Conservation (phyloP, 2,113 vertebrate species). For the Periophthalmus modestus region DNA sequence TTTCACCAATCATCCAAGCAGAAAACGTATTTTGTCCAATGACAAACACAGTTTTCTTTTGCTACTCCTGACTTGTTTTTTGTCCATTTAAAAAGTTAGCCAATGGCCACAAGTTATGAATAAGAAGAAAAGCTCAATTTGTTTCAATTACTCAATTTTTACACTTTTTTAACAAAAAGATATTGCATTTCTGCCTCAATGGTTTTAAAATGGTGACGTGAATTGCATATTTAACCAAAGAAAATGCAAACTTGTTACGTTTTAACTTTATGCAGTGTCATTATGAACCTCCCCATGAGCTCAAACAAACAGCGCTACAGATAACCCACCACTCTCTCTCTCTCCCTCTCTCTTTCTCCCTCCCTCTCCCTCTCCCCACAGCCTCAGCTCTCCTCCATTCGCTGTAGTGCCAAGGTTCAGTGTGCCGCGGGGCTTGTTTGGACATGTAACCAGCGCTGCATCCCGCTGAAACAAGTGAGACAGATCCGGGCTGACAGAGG, state of each 20-base stretch:
- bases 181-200: not conserved
- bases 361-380: slow-evolving; percentile 52
- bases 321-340: not conserved
- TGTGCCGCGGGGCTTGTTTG: slow-evolving; percentile 72
- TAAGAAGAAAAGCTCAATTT: too few species aligned
- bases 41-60: too few species aligned
- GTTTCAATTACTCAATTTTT: not conserved
- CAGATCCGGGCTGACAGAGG: slow-evolving; percentile 69
- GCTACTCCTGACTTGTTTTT: too few species aligned
- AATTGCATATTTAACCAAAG: not conserved
- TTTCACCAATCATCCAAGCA: too few species aligned
- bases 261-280: not conserved
- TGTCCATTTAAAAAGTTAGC: too few species aligned
- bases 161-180: not conserved
- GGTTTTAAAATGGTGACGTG: not conserved
- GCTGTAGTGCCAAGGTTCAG: slow-evolving; percentile 64
- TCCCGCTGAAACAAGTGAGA: slow-evolving; percentile 42
- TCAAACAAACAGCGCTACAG: slow-evolving; percentile 6
- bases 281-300: slow-evolving; percentile 38
- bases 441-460: slow-evolving; percentile 74
- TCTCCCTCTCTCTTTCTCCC: not conserved
- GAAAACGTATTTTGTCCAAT: too few species aligned
- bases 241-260: not conserved
- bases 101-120: too few species aligned
- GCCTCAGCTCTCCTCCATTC: slow-evolving; percentile 42